Evolutionary conservation across 2,113 vertebrate genomes (phyloP).

Genomic region (Xerus inauris): DNA sequence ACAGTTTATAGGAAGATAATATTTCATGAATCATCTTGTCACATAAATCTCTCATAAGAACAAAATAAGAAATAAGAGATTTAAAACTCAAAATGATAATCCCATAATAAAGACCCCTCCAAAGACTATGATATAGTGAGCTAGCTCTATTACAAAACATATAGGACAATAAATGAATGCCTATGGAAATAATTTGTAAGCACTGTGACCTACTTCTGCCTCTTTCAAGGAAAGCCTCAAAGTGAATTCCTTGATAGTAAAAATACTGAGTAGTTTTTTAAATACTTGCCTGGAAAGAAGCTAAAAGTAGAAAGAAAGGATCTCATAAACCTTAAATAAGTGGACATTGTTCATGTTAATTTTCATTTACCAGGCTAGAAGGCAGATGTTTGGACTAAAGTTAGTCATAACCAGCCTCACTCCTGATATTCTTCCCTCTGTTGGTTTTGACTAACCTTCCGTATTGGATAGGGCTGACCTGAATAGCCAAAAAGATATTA

Average conservation of each 20-base stretch:
- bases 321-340: constrained; percentile 37
- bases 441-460: background rate
- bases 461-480: background rate
- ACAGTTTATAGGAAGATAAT: constrained; percentile 32
- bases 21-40: constrained; percentile 42
- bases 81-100: constrained; percentile 50
- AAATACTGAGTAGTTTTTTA: background rate
- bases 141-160: background rate
- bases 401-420: background rate
- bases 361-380: constrained; percentile 31
- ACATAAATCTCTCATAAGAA: constrained; percentile 53
- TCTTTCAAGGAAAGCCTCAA: constrained; percentile 25
- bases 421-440: constrained; percentile 9
- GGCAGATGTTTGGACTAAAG: background rate
- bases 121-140: background rate
- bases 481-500: constrained; percentile 15
- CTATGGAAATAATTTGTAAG: constrained; percentile 15
- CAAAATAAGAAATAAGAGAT: constrained; percentile 42
- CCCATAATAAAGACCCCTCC: background rate
- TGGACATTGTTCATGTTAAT: constrained; percentile 6
- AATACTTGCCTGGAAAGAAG: constrained; percentile 30
- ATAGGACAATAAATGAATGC: background rate
- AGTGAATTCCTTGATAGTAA: constrained; percentile 24
- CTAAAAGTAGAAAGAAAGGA: background rate
- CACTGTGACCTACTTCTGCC: constrained; percentile 25